Percentiles rank a stretch among this genome's conserved stretches.
Conservation (phyloP, 2,888 invertebrate species). For the Folsomia candida region DNA sequence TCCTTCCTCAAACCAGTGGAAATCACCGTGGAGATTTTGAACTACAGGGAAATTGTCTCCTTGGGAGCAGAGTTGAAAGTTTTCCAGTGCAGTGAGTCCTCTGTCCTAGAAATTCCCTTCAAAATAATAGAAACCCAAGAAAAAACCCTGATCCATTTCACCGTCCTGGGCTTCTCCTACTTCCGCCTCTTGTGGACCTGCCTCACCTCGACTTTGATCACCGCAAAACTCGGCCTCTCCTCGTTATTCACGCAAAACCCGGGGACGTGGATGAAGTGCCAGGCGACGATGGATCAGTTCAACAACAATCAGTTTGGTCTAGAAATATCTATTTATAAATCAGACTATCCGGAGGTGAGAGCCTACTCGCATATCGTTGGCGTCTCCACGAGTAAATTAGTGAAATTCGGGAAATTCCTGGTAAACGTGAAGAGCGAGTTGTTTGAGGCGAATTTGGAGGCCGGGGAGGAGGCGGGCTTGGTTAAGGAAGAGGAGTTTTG, state of each 20-base stretch:
- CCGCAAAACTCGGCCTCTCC: no score
- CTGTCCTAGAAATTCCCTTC: no score
- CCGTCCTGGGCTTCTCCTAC: no score
- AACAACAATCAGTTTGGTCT: constrained; percentile 50
- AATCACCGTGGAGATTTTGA: background rate
- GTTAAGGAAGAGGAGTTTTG: constrained; percentile 51
- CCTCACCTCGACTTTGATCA: no score
- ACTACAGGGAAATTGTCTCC: background rate
- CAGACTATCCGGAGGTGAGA: constrained; percentile 46
- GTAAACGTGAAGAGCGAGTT: constrained; percentile 50
- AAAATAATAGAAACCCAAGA: no score
- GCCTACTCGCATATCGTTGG: constrained; percentile 40
- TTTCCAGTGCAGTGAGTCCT: no score
- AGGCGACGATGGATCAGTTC: constrained; percentile 52
- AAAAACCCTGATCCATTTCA: no score
- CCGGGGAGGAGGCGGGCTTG: constrained; percentile 52
- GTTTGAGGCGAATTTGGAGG: constrained; percentile 52
- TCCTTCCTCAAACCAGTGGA: background rate
- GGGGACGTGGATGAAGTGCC: constrained; percentile 52
- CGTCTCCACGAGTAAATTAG: constrained; percentile 48
- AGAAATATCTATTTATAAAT: constrained; percentile 51
- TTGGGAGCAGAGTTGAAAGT: no score
- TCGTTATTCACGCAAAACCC: no score
- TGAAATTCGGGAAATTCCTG: constrained; percentile 50
- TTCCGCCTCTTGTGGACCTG: no score